phyloP scores from a whole-genome alignment of 1,140 invertebrate genomes.

The Drosophila pruinosa region DNA sequence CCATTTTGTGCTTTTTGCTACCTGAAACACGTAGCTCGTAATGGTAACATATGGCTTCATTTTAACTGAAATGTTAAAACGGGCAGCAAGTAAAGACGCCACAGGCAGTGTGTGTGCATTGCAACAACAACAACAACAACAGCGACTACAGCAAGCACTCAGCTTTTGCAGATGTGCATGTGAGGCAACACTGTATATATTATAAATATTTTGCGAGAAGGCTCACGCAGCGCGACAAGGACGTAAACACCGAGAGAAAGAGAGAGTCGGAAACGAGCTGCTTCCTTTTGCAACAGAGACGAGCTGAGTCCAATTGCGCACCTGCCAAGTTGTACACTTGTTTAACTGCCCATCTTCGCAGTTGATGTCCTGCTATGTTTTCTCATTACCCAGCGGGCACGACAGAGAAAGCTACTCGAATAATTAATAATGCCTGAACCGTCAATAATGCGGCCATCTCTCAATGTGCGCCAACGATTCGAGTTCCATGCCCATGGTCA shows the following conservation, averaged over 20 bases:
- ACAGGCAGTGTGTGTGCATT: constrained; percentile 23
- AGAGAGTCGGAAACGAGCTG: constrained; percentile 36
- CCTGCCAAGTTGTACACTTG: constrained; percentile 27
- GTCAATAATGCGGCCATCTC: constrained; percentile 29
- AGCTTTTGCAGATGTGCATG: constrained; percentile 14
- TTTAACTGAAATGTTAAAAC: constrained; percentile 35
- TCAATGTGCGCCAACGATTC: constrained; percentile 59
- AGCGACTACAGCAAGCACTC: constrained; percentile 2
- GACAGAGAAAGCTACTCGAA: constrained; percentile 35
- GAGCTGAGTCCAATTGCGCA: background rate
- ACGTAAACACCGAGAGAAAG: constrained; percentile 20
- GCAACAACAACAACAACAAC: constrained; percentile 7
- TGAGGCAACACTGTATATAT: constrained; percentile 37
- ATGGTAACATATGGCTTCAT: constrained; percentile 51
- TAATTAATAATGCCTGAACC: constrained; percentile 64
- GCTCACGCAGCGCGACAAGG: constrained; percentile 18
- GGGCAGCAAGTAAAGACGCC: constrained; percentile 30
- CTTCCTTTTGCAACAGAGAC: constrained; percentile 15
- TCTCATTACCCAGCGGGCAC: background rate
- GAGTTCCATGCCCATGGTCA: constrained; percentile 20
- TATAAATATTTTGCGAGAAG: constrained; percentile 49
- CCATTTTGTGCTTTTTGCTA: constrained; percentile 18
- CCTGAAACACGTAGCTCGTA: constrained; percentile 46
- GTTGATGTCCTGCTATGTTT: constrained; percentile 18
- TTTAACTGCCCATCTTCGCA: constrained; percentile 6